Conservation (phyloP, 1,140 invertebrate species). For the Magallana ariakensis region DNA sequence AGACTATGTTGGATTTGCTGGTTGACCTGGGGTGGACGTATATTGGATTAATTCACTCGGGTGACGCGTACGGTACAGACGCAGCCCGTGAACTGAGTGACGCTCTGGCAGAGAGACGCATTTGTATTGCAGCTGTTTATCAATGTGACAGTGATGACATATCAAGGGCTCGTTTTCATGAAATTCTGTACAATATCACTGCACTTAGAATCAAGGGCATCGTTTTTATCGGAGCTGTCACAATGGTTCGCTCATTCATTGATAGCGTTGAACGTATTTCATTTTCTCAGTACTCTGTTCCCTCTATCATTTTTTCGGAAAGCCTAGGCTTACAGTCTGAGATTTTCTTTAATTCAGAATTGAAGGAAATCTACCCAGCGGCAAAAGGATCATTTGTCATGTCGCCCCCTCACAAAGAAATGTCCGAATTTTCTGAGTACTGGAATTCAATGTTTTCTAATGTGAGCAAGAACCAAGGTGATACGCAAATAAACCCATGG, state of each 20-base stretch:
- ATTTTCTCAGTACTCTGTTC: background rate
- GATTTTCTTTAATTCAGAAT: background rate
- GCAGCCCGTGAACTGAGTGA: background rate
- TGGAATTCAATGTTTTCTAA: conserved; percentile 15
- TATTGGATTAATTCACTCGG: conserved; percentile 13
- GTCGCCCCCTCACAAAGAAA: background rate
- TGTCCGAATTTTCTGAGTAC: background rate
- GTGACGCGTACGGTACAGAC: conserved; percentile 1
- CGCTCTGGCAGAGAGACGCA: background rate
- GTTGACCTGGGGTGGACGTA: background rate
- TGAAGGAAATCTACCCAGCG: background rate
- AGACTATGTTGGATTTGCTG: conserved; percentile 10
- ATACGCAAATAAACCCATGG: background rate
- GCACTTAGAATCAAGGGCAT: background rate
- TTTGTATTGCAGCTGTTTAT: conserved; percentile 17
- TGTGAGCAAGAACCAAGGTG: conserved; percentile 1
- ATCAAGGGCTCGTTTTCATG: background rate
- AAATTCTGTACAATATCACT: conserved; percentile 30
- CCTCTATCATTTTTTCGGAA: conserved; percentile 26
- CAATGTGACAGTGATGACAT: background rate
- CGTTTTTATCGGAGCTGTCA: background rate
- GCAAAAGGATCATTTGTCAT: conserved; percentile 18
- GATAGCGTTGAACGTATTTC: background rate
- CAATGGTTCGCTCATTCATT: background rate
- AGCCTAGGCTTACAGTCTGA: background rate